Conservation (phyloP, 2,113 vertebrate species). For the Pampusana beccarii region DNA sequence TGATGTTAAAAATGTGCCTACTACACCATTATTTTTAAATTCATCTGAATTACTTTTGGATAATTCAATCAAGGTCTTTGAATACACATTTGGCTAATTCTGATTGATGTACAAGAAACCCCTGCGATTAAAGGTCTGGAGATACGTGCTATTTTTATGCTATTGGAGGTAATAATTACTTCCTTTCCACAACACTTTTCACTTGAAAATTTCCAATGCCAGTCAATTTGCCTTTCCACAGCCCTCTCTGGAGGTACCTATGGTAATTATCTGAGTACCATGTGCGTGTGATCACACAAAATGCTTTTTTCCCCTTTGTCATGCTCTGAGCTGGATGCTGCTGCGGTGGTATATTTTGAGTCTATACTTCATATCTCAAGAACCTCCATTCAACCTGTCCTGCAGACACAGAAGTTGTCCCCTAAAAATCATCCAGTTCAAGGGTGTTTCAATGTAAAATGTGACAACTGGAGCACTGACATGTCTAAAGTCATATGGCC, state of each 20-base stretch:
- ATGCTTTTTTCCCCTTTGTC: not conserved
- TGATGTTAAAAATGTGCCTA: not conserved
- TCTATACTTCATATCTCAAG: not conserved
- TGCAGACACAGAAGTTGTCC: not conserved
- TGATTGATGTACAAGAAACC: not conserved
- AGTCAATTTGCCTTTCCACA: not conserved
- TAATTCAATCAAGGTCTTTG: conserved; percentile 19
- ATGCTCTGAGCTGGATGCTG: not conserved
- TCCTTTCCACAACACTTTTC: not conserved
- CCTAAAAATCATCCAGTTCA: not conserved
- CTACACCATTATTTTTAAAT: not conserved
- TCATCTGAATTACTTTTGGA: not conserved
- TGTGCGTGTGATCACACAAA: not conserved
- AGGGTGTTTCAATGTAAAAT: not conserved
- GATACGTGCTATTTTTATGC: not conserved
- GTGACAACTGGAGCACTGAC: not conserved
- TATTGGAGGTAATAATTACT: not conserved
- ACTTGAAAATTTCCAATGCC: not conserved
- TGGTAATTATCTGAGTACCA: not conserved
- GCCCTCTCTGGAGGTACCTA: not conserved
- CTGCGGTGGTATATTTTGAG: not conserved
- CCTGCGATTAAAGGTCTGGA: not conserved
- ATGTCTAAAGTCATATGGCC: not conserved
- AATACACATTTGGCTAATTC: conserved; percentile 4
- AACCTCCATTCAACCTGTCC: not conserved